Percentiles rank a stretch among this genome's conserved stretches.
These are phyloP conservation scores for Danaus chrysippus DNA, from an alignment of 2,888 invertebrate species.

Conservation along the genomic window DNA sequence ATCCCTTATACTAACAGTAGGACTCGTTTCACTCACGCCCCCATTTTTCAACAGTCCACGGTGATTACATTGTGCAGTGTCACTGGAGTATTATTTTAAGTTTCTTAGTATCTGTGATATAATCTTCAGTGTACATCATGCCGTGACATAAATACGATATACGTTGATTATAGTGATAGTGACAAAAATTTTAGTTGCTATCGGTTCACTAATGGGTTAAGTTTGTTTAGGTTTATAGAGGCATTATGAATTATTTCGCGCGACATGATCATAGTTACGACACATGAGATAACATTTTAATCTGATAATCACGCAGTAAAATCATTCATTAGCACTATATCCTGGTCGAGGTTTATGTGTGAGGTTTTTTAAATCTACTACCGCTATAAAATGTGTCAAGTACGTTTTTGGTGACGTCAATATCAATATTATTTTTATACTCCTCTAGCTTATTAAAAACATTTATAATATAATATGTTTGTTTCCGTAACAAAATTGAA, in stretches of 20 bases:
- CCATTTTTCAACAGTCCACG: slow-evolving; percentile 33
- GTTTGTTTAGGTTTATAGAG: slow-evolving; percentile 43
- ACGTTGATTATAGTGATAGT: slow-evolving; percentile 21
- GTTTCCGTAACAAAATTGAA: neutral
- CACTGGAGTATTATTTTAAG: slow-evolving; percentile 59
- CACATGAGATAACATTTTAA: slow-evolving; percentile 70
- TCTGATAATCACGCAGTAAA: slow-evolving; percentile 67
- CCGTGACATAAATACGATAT: slow-evolving; percentile 13
- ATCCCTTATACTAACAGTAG: slow-evolving; percentile 28
- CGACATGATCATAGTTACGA: slow-evolving; percentile 57
- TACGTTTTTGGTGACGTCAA: slow-evolving; percentile 7
- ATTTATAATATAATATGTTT: neutral
- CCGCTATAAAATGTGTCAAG: slow-evolving; percentile 26
- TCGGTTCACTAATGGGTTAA: slow-evolving; percentile 55
- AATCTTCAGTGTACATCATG: slow-evolving; percentile 30
- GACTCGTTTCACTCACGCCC: slow-evolving; percentile 30
- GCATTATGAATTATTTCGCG: slow-evolving; percentile 40
- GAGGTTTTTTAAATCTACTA: slow-evolving; percentile 15
- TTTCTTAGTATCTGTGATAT: slow-evolving; percentile 38
- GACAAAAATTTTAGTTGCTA: slow-evolving; percentile 39
- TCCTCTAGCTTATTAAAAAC: neutral
- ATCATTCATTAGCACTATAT: slow-evolving; percentile 67
- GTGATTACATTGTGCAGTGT: slow-evolving; percentile 51
- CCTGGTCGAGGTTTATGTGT: slow-evolving; percentile 33
- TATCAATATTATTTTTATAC: neutral